Evolutionary conservation across 35 echinoderm and acorn worm species (phyloP), one percentile per base, ranked within the genome.

Genomic region (Amphiura filiformis): DNA sequence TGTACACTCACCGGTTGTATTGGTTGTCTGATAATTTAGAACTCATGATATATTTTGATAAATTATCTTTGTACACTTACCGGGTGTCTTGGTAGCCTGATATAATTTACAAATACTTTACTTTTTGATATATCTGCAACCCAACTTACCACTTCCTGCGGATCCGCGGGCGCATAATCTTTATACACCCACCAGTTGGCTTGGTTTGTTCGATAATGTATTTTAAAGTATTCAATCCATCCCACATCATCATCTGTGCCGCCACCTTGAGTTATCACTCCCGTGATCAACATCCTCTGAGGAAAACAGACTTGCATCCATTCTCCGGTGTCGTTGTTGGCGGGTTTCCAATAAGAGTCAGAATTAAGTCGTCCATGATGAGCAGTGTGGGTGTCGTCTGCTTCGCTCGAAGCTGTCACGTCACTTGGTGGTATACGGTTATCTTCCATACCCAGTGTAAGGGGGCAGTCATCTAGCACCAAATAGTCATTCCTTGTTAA

Each of bases 261-360:
- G 0, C 81, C 83, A 23, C 89, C 89, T 31, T 86, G 89, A 31
- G 77, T 57, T 0, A 80, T 0, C 22, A 91, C 44, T 20, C 89
- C 89, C 0, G 82, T 85, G 23, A 91, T 32, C 32, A 91, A 14
- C 82, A 79, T 86, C 26, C 89, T 39, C 38, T 34, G 13, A 0
- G 65, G 81, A 34, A 86, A 86, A 76, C 82, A 85, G 0, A 85
- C 76, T 64, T 90, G 88, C 30, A 90, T 7, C 88, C 88, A 90
- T 32, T 57, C 56, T 18, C 22, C 26, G 56, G 83, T 64, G 35
- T 14, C 65, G 42, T 81, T 82, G 23, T 0, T 44, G 34, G 22
- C 78, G 31, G 56, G 83, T 56, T 85, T 65, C 88, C 88, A 90
- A 56, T 82, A 90, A 0, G 37, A 49, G 9, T 70, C 37, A 23